phyloP scores from a whole-genome alignment of 2,797 vertebrate species.

The Thunnus albacares region DNA sequence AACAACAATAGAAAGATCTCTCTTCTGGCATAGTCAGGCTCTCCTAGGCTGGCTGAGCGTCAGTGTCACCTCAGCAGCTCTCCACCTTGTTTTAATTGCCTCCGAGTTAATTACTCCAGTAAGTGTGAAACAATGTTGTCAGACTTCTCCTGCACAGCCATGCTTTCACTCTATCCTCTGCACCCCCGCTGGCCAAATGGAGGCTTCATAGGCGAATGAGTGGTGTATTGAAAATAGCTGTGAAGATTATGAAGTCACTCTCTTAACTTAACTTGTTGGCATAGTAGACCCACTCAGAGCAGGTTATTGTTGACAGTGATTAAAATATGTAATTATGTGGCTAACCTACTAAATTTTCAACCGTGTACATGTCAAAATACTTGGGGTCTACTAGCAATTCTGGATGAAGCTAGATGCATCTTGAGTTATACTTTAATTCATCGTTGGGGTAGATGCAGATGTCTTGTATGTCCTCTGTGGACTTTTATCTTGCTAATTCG shows the following conservation, averaged over 20 bases:
- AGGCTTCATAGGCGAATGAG: constrained; percentile 59
- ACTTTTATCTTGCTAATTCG: constrained; percentile 51
- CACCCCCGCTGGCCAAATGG: constrained; percentile 78
- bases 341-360: constrained; percentile 7
- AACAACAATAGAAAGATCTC: constrained; percentile 71
- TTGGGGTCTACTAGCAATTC: background rate
- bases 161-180: constrained; percentile 72
- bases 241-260: constrained; percentile 58
- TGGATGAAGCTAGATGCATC: constrained; percentile 1
- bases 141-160: constrained; percentile 78
- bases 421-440: background rate
- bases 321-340: background rate
- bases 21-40: constrained; percentile 65
- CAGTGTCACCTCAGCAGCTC: constrained; percentile 81
- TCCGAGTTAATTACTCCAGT: constrained; percentile 86
- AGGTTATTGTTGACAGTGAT: constrained; percentile 26
- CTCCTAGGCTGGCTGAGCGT: constrained; percentile 73
- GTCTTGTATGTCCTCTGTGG: background rate
- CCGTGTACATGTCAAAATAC: constrained; percentile 15
- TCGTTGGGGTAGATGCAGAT: no score
- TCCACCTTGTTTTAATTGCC: constrained; percentile 87
- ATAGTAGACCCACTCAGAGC: background rate
- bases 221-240: constrained; percentile 61
- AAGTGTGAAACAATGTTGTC: constrained; percentile 88
- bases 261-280: constrained; percentile 31